Base-by-base conservation (phyloP, 2,113 vertebrate genomes). In the Coturnix japonica region DNA sequence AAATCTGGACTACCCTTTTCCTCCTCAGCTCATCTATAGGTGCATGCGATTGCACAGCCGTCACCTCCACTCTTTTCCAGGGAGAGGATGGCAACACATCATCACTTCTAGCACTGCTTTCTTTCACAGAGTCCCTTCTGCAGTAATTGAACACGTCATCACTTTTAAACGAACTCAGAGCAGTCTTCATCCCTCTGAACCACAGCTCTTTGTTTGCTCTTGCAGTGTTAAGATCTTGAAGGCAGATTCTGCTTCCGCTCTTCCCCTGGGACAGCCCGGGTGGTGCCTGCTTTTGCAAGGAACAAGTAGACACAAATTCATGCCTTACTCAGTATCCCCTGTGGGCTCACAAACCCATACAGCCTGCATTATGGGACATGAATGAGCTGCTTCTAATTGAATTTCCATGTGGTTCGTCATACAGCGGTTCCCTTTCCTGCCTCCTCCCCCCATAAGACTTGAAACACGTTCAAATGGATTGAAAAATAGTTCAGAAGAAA, bases 181-280 rank as follows among this genome's bases (percentile, higher is more conserved):
- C 39, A 0, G 0, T 47, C 43, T 35, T 64, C 26, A 3, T 18
- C 47, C 18, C 47, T 39, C 53, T 16, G 49, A 56, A 9, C 53
- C 0, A 0, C 0, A 1, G 4, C 35, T 75, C 30, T 39, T 22
- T 17, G 28, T 61, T 77, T 51, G 39, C 1, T 19, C 54, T 28
- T 60, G 33, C 64, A 33, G 6, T 31, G n/a, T 12, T 65, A 13
- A 44, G 69, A 7, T 54, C 67, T 35, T 16, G 15, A 26, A 39
- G 19, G 73, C 28, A 22, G 8, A 54, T 19, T 25, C 26, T 41
- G 23, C 30, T 19, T 2, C 28, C 8, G 2, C 65, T 22, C 19
- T n/a, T 26, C 37, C 23, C 0, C 0, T 1, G 3, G 1, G 51
- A 25, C 0, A 0, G n/a, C 57, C 30, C 39, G 10, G 1, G 46